phyloP scores from a whole-genome alignment of 2,113 vertebrate genomes.

The Tenrec ecaudatus region DNA sequence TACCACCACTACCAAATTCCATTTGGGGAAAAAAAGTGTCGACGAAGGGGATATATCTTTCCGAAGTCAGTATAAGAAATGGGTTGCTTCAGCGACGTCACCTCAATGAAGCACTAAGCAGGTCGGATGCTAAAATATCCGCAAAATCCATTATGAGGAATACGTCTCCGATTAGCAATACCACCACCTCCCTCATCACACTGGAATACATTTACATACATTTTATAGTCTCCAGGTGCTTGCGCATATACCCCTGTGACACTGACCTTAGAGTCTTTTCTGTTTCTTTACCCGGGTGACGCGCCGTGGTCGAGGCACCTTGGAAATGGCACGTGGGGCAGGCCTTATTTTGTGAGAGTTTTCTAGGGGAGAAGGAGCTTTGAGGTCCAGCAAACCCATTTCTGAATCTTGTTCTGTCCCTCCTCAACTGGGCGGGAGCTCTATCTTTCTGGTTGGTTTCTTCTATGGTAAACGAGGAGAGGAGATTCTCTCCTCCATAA shows the following conservation, averaged over 20 bases:
- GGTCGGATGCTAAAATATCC: slow-evolving; percentile 80
- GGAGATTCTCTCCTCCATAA: rapidly evolving
- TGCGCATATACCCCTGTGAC: neutral
- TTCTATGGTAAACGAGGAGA: neutral
- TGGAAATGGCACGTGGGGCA: neutral
- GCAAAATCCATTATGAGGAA: slow-evolving; percentile 81
- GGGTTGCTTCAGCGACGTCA: slow-evolving; percentile 75
- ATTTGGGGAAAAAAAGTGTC: slow-evolving; percentile 63
- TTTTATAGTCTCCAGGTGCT: slow-evolving; percentile 56
- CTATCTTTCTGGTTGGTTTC: neutral
- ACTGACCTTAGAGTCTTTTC: neutral
- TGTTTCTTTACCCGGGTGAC: neutral
- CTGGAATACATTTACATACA: slow-evolving; percentile 75
- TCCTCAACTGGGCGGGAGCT: neutral
- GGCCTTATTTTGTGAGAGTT: neutral
- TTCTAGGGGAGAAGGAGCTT: neutral
- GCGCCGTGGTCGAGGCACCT: neutral
- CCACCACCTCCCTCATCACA: slow-evolving; percentile 36
- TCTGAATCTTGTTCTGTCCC: neutral
- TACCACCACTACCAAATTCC: neutral
- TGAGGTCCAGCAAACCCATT: neutral
- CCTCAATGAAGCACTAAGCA: slow-evolving; percentile 81
- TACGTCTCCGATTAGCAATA: slow-evolving; percentile 70
- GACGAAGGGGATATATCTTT: slow-evolving; percentile 74
- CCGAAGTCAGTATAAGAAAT: slow-evolving; percentile 81